Evolutionary conservation across 2,888 invertebrate species (phyloP), one percentile per base, ranked within the genome.

Genomic region (Prenolepis imparis): DNA sequence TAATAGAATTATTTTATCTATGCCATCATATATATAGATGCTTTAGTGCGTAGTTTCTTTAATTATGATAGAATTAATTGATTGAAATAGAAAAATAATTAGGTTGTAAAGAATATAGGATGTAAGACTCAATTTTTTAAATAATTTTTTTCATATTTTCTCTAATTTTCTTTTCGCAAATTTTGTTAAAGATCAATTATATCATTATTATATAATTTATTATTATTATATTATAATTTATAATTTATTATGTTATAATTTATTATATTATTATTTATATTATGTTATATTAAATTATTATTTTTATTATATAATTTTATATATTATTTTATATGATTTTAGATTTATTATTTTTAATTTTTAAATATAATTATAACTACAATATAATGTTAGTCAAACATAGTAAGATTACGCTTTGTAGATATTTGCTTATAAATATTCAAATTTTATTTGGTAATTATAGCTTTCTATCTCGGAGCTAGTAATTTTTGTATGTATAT

Each of bases 61-160:
- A 52, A 52, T n/a, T 52, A 52, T 18, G 18, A 52, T 4, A 74
- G 11, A n/a, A n/a, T n/a, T 59, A 59, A n/a, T 73, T 73, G 24
- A 28, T 12, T 18, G 18, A 5, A 11, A 55, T 36, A 28, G 21
- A 36, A 0, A 36, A 70, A 15, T 57, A 57, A 57, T 57, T 57
- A 36, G 15, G 15, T 72, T 18, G 2, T 55, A 55, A 24, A 18
- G 36, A 39, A 57, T 24, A 21, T 55, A 18, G 12, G 5, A 12
- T n/a, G 28, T 18, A 11, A 3, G 9, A 21, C 15, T 55, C 3
- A 11, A 21, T 57, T 57, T 21, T 57, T 21, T 21, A 18, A 0
- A n/a, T 52, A 18, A n/a, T 52, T 12, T 21, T 18, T 67, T 44
- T 64, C 1, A 32, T 3, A n/a, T 52, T 44, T 44, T 3, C n/a